phyloP scores from a whole-genome alignment of 1,140 invertebrate species.

The Aethina tumida region DNA sequence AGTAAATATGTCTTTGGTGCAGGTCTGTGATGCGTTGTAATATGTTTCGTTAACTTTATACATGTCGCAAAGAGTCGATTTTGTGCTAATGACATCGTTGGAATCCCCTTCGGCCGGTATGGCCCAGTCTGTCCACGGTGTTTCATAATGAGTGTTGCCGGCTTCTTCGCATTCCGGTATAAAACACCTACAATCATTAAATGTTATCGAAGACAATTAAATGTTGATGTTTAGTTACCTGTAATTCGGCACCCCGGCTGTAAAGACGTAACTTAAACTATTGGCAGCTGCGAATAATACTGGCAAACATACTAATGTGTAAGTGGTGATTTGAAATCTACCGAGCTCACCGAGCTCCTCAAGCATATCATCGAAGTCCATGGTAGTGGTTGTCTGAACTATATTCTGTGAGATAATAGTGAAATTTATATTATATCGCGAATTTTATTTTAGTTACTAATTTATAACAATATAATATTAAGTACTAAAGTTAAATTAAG shows the following conservation, averaged over 20 bases:
- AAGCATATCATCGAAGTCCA: conserved; percentile 48
- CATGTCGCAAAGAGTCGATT: conserved; percentile 26
- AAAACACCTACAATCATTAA: conserved; percentile 29
- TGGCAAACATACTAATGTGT: conserved; percentile 45
- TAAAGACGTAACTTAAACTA: conserved; percentile 50
- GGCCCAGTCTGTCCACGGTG: conserved; percentile 36
- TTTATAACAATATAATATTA: too few species aligned
- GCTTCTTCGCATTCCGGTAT: conserved; percentile 42
- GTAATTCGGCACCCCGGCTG: conserved; percentile 44
- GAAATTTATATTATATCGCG: too few species aligned
- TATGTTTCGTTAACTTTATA: conserved; percentile 17
- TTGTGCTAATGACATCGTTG: conserved; percentile 18
- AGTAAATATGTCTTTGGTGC: conserved; percentile 30
- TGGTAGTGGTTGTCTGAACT: too few species aligned
- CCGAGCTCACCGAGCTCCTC: conserved; percentile 48
- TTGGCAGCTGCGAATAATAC: conserved; percentile 47
- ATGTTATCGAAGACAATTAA: conserved; percentile 4
- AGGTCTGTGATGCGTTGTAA: conserved; percentile 23
- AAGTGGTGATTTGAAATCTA: conserved; percentile 44
- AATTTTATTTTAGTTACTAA: too few species aligned
- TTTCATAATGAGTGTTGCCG: conserved; percentile 29
- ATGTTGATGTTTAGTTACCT: conserved; percentile 31
- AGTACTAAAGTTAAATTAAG: too few species aligned
- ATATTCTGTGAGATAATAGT: too few species aligned
- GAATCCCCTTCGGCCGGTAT: conserved; percentile 30